phyloP scores from a whole-genome alignment of 2,888 invertebrate genomes.

The Drosophila eohydei region DNA sequence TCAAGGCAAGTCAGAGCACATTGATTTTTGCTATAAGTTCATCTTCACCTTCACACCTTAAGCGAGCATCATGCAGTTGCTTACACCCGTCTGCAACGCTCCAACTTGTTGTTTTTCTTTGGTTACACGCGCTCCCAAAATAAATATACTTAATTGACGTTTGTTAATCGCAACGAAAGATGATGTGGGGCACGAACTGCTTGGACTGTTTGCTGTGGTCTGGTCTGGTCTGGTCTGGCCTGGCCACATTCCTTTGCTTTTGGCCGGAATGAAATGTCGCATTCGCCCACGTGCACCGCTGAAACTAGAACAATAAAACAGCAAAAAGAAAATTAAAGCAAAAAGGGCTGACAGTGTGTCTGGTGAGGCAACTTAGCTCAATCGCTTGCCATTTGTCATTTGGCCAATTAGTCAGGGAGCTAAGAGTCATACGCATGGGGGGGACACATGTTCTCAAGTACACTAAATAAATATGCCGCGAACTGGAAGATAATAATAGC shows the following conservation, averaged over 20 bases:
- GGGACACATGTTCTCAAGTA: slow-evolving; percentile 2
- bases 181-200: slow-evolving; percentile 33
- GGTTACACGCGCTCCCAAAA: slow-evolving; percentile 75
- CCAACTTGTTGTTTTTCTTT: slow-evolving; percentile 22
- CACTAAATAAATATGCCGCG: not conserved
- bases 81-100: not conserved
- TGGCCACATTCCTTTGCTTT: slow-evolving; percentile 39
- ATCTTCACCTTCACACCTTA: accelerated
- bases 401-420: slow-evolving; percentile 44
- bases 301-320: slow-evolving; percentile 60
- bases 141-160: slow-evolving; percentile 78
- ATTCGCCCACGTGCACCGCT: slow-evolving; percentile 49
- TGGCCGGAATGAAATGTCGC: slow-evolving; percentile 25
- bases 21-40: not conserved
- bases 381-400: slow-evolving; percentile 36
- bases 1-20: not conserved
- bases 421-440: slow-evolving; percentile 1
- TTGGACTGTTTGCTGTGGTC: slow-evolving; percentile 14
- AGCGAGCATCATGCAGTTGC: not conserved
- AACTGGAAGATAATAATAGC: not conserved
- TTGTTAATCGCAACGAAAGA: slow-evolving; percentile 64
- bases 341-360: slow-evolving; percentile 74
- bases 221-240: slow-evolving; percentile 7
- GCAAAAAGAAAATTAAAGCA: not conserved
- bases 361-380: slow-evolving; percentile 30